Conservation (phyloP, 2,888 invertebrate genomes). For the Nemotelus nigrinus region DNA sequence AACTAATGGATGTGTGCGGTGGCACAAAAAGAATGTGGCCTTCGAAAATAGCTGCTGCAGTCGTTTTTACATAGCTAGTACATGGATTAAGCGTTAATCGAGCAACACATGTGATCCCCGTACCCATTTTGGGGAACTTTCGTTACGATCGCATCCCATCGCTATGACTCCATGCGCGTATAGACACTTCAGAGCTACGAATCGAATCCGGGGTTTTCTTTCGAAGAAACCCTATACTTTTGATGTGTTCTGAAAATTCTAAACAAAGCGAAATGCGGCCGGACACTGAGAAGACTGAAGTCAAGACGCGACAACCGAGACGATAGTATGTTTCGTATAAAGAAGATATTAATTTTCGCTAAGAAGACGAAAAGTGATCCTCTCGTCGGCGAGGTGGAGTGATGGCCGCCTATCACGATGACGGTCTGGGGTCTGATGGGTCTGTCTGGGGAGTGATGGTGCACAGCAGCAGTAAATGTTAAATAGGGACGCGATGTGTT, state of each 20-base stretch:
- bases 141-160: too few relatives aligned
- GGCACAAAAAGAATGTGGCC: background rate
- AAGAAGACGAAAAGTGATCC: constrained; percentile 36
- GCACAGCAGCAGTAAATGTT: background rate
- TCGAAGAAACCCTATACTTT: constrained; percentile 14
- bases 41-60: constrained; percentile 17
- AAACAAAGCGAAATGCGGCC: constrained; percentile 7
- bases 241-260: constrained; percentile 17
- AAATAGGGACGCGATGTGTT: background rate
- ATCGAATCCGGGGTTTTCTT: background rate
- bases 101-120: constrained; percentile 14
- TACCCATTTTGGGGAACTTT: background rate
- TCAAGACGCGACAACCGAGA: too few relatives aligned
- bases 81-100: background rate
- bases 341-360: constrained; percentile 36
- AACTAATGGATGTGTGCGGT: too few relatives aligned
- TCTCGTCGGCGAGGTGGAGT: background rate
- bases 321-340: background rate
- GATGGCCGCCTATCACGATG: background rate
- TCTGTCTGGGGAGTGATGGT: background rate
- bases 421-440: too few relatives aligned
- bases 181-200: too few relatives aligned
- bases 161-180: too few relatives aligned
- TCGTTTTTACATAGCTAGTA: background rate
- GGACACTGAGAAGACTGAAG: too few relatives aligned